A percentile compares a stretch with the other conserved stretches of the same genome.
These are phyloP conservation scores for Schizaphis graminum DNA, from an alignment of 2,888 invertebrate genomes.

Conservation along the genomic window DNA sequence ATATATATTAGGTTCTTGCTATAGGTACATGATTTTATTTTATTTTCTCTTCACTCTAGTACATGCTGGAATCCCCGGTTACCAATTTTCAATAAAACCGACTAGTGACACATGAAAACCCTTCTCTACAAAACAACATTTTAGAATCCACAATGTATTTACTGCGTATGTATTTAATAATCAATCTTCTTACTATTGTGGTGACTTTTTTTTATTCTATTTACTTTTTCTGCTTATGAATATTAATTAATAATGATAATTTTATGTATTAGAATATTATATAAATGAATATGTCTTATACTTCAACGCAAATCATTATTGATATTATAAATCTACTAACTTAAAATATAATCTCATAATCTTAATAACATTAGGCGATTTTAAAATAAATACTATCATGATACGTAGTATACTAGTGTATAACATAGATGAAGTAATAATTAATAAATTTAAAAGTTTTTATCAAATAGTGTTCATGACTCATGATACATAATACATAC, in stretches of 20 bases:
- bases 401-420: neutral
- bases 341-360: neutral
- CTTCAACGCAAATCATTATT: neutral
- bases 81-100: neutral
- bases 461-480: neutral
- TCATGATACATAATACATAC: neutral
- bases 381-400: neutral
- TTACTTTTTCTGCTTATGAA: neutral
- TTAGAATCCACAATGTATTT: neutral
- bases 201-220: neutral
- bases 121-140: constrained; percentile 3
- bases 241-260: too few relatives aligned
- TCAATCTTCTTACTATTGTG: neutral
- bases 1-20: neutral
- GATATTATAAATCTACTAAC: neutral
- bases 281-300: neutral
- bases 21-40: neutral
- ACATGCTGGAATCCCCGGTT: neutral
- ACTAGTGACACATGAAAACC: neutral
- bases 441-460: neutral
- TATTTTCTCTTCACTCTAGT: neutral
- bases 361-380: neutral
- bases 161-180: neutral
- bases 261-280: too few relatives aligned
- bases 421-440: neutral